Evolutionary conservation across 2,797 vertebrate genomes (phyloP).

Genomic region (Anguilla anguilla): DNA sequence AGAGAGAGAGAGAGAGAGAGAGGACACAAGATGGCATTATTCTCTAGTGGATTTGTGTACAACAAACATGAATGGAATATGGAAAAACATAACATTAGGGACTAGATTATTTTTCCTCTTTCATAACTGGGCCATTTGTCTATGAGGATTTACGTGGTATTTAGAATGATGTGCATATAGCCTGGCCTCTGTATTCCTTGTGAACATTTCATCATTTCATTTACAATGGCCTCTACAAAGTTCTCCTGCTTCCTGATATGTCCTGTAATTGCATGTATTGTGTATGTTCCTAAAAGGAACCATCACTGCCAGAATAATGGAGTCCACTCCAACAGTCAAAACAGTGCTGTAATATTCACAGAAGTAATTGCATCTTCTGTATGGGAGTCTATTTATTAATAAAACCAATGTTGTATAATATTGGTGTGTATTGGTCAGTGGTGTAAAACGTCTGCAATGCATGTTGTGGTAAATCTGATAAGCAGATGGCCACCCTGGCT

Average conservation of each 20-base stretch:
- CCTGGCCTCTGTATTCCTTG: slow-evolving; percentile 49
- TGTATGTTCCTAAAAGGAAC: background rate
- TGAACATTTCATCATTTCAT: slow-evolving; percentile 64
- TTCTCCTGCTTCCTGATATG: slow-evolving; percentile 25
- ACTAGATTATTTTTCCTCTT: slow-evolving; percentile 88
- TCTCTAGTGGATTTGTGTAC: slow-evolving; percentile 76
- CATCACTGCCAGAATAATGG: background rate
- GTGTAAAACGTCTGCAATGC: background rate
- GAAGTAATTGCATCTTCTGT: background rate
- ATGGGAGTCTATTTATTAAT: background rate
- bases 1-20: slow-evolving; percentile 52
- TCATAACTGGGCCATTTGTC: slow-evolving; percentile 74
- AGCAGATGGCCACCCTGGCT: background rate
- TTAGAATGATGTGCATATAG: slow-evolving; percentile 58
- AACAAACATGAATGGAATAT: slow-evolving; percentile 91
- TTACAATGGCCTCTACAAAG: slow-evolving; percentile 51
- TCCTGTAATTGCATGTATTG: background rate
- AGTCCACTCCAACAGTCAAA: background rate
- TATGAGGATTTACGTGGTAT: slow-evolving; percentile 62
- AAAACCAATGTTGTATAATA: background rate
- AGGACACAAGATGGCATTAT: slow-evolving; percentile 97
- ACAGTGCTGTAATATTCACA: background rate
- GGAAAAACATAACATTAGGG: slow-evolving; percentile 81
- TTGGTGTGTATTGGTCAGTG: background rate
- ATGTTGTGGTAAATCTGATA: background rate